Evolutionary conservation across 2,888 invertebrate species (phyloP).

Genomic region (Pocota personata): DNA sequence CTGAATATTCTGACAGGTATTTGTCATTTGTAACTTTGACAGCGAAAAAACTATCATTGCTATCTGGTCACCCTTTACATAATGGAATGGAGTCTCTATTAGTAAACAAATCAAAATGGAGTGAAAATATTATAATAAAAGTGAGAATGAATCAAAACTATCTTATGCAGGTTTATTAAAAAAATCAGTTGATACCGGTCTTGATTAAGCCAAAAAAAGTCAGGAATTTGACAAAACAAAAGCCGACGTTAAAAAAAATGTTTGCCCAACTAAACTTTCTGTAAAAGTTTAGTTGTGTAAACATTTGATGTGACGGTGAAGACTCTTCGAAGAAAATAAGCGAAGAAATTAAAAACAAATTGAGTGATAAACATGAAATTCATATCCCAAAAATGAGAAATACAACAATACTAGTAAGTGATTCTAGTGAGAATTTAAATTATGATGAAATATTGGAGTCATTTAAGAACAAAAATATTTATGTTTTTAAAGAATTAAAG

Average conservation of each 20-base stretch:
- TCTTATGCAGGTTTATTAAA: too few relatives aligned
- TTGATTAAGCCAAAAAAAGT: too few relatives aligned
- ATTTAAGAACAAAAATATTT: constrained; percentile 3
- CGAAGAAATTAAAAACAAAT: constrained; percentile 6
- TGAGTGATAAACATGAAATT: constrained; percentile 16
- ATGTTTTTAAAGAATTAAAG: not conserved
- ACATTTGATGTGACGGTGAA: constrained; percentile 21
- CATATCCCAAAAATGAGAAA: constrained; percentile 6
- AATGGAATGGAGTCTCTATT: too few relatives aligned
- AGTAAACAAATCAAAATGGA: too few relatives aligned
- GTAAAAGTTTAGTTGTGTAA: not conserved
- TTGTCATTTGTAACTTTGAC: too few relatives aligned
- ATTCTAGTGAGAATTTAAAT: not conserved
- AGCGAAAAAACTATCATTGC: too few relatives aligned
- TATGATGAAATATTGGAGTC: not conserved
- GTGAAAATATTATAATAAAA: too few relatives aligned
- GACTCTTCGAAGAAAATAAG: not conserved
- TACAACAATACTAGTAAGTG: constrained; percentile 4
- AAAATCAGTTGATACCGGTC: too few relatives aligned
- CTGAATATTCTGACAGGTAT: too few relatives aligned
- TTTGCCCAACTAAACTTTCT: not conserved
- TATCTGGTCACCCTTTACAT: too few relatives aligned
- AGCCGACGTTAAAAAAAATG: not conserved
- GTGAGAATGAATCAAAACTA: too few relatives aligned
- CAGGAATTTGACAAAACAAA: not conserved